phyloP scores from a whole-genome alignment of 2,888 invertebrate genomes.

The Spodoptera picta region DNA sequence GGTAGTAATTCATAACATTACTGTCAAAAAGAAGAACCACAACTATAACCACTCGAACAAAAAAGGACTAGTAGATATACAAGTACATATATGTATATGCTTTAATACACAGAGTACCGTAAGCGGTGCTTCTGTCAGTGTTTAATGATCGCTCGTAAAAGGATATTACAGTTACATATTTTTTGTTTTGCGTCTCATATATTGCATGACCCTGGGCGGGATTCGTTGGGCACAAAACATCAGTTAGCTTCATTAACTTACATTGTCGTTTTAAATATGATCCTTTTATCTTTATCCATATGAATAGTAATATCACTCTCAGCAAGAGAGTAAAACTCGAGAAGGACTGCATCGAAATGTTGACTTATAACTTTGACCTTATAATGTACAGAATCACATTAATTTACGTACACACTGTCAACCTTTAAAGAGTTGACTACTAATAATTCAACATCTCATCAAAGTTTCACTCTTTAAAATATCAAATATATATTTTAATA shows the following conservation, averaged over 20 bases:
- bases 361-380: too few species aligned
- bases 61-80: not conserved
- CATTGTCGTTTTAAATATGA: conserved; percentile 27
- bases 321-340: not conserved
- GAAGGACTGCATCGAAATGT: too few species aligned
- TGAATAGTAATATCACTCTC: too few species aligned
- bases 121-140: conserved; percentile 69
- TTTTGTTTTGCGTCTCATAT: conserved; percentile 60
- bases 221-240: conserved; percentile 30
- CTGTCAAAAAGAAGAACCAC: too few species aligned
- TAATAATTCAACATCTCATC: too few species aligned
- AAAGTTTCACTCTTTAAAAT: too few species aligned
- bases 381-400: too few species aligned
- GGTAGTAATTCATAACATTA: too few species aligned
- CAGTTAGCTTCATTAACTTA: conserved; percentile 33
- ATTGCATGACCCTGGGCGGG: conserved; percentile 46
- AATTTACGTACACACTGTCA: too few species aligned
- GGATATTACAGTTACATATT: conserved; percentile 68
- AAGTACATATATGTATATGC: conserved; percentile 53
- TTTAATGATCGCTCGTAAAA: conserved; percentile 74
- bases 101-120: conserved; percentile 45
- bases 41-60: conserved; percentile 5
- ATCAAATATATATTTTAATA: too few species aligned
- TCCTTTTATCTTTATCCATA: conserved; percentile 11
- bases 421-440: too few species aligned